A percentile compares a stretch with the other conserved stretches of the same genome.
Evolutionary conservation across 2,113 vertebrate species (phyloP).

Genomic region (Jaculus jaculus): DNA sequence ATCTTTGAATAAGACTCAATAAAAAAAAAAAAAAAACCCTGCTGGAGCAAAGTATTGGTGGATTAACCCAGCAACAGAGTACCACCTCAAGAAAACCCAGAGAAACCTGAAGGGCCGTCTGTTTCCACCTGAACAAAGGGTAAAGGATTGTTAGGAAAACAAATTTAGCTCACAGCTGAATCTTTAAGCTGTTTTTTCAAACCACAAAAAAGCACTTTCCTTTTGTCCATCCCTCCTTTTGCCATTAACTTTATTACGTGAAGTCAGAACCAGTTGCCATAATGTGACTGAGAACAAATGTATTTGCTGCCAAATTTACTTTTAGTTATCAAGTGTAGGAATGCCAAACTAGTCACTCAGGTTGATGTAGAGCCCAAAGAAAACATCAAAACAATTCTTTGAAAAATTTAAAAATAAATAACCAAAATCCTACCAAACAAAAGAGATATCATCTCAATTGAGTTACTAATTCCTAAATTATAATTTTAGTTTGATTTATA

Average conservation of each 20-base stretch:
- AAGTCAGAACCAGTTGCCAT: background rate
- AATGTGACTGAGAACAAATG: background rate
- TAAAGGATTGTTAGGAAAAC: background rate
- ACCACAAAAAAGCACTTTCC: background rate
- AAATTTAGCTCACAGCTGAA: background rate
- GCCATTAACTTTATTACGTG: background rate
- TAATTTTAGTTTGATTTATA: background rate
- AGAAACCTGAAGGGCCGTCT: background rate
- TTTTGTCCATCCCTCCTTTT: background rate
- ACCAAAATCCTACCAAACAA: background rate
- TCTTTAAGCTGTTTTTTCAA: conserved; percentile 1
- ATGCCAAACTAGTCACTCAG: background rate
- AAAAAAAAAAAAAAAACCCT: background rate
- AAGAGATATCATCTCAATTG: background rate
- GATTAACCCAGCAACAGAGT: background rate
- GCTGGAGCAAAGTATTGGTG: background rate
- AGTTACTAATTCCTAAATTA: background rate
- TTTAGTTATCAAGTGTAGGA: conserved; percentile 12
- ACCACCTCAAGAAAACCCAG: background rate
- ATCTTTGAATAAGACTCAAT: conserved; percentile 21
- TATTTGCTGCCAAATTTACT: background rate
- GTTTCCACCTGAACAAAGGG: background rate
- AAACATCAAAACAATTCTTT: background rate
- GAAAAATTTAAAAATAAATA: conserved; percentile 33
- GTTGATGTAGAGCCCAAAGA: background rate